Evolutionary conservation across 2,888 invertebrate genomes (phyloP), one percentile per base, ranked within the genome.

Genomic region (Cyclophora albipunctata): DNA sequence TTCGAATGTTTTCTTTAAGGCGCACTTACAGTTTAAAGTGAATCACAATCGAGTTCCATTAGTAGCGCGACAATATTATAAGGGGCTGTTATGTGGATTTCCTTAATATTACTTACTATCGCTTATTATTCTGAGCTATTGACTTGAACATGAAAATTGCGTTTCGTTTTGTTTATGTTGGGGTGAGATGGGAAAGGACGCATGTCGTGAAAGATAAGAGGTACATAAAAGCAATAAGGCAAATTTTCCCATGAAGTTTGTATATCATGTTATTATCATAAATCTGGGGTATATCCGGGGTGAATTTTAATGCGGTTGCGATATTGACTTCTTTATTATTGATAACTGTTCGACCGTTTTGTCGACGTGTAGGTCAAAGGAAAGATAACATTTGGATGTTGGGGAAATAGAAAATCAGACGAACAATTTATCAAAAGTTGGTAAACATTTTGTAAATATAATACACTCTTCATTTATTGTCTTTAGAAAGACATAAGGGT

Each of bases 51-150:
- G 75, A 67, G 62, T 65, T 61, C 54, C 51, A 52, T 46, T 52
- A 60, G 78, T 84, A 75, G 48, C 50, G 35, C 40, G 46, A 34
- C 50, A 59, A 52, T 62, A 43, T 65, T 64, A 69, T 70, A 69
- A 68, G 70, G 69, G 66, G 64, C 67, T 74, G 59, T 77, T 75
- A 74, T 76, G 78, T 75, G 80, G 79, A 83, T 81, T 79, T 81
- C 75, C 78, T 75, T 79, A 78, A 85, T 82, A 82, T 82, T 81
- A 84, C 83, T 84, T 81, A 84, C 83, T 78, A 84, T 82, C 75
- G 70, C 85, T 83, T 87, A 85, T 87, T 88, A 87, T 88, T 87
- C 86, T 85, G 76, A 83, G 83, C 85, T 86, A 86, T 87, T 85
- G 86, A 86, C 78, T 84, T 78, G 76, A 84, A 85, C 78, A 85